Base-by-base conservation (phyloP, 2,888 invertebrate genomes). In the Hedychridium roseum region DNA sequence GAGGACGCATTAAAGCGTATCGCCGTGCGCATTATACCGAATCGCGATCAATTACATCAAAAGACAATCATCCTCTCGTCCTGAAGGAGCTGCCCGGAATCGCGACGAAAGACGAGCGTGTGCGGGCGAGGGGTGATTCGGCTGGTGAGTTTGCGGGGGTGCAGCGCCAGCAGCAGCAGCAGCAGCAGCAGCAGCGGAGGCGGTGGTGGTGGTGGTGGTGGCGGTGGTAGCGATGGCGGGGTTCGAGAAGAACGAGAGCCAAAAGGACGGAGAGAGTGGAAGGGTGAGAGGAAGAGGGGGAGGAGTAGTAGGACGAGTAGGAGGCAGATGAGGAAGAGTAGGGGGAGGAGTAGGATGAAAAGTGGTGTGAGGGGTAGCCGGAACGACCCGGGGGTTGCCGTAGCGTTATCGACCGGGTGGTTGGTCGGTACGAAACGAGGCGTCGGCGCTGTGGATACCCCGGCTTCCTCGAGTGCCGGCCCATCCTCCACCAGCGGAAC, bases 301-400 rank as follows among this genome's bases (percentile, higher is more conserved):
- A 38, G 37, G 27, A 36, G 15, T 21, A 17, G 42, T 2, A 30
- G 36, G 44, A 53, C 12, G 37, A 38, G 32, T 48, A 37, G 43
- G 2, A 54, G 21, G 26, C 39, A 32, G 40, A 37, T 36, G 49
- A 41, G 40, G 53, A 34, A 51, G 44, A 36, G 37, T 39, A 28
- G 38, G 47, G 44, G 9, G 39, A 26, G 21, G 31, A 32, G 42
- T 18, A 41, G 40, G 17, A 41, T 15, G 27, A 12, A 28, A 31
- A 43, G 17, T 32, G 52, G 32, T 40, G 45, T 36, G 36, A 56
- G 51, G 48, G 42, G 60, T 60, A 61, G 62, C 57, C 58, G 58
- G 64, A 66, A 66, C 68, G 66, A 70, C 68, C 69, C 60, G 65
- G 68, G 65, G 71, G 72, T 71, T 72, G 71, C 71, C 66, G 71